phyloP scores from a whole-genome alignment of 2,888 invertebrate genomes.

The Watsonalla cultraria region DNA sequence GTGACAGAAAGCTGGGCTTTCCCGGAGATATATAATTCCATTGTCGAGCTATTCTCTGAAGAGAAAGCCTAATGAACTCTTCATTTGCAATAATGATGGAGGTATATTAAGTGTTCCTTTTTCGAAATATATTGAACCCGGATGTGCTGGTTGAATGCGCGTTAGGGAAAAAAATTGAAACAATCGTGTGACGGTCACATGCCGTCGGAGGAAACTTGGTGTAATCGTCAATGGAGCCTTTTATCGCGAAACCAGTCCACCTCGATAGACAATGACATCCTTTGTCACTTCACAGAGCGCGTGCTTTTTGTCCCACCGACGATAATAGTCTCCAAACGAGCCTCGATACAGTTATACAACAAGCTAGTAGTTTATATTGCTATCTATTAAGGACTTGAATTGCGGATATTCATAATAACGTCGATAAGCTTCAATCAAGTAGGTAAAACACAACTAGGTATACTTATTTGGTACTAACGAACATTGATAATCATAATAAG shows the following conservation, averaged over 20 bases:
- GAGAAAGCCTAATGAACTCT: slow-evolving; percentile 26
- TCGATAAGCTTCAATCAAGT: not conserved
- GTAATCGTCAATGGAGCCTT: slow-evolving; percentile 47
- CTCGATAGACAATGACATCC: slow-evolving; percentile 48
- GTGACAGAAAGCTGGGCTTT: slow-evolving; percentile 47
- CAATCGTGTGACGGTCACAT: slow-evolving; percentile 37
- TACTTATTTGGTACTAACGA: no score
- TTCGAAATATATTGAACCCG: slow-evolving; percentile 27
- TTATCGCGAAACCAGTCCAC: slow-evolving; percentile 50
- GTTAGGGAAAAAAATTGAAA: slow-evolving; percentile 33
- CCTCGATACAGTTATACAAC: not conserved
- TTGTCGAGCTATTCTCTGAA: slow-evolving; percentile 42
- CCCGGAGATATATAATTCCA: slow-evolving; percentile 43
- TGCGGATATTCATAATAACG: not conserved
- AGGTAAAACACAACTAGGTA: no score
- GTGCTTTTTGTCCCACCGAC: not conserved
- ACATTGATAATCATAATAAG: no score
- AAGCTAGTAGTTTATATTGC: not conserved
- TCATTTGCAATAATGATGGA: not conserved
- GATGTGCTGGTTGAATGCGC: slow-evolving; percentile 38
- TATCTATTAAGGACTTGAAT: not conserved
- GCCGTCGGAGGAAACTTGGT: slow-evolving; percentile 37
- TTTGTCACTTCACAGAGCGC: slow-evolving; percentile 33
- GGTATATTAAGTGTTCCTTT: not conserved
- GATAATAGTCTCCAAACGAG: not conserved